Evolutionary conservation across 2,888 invertebrate genomes (phyloP), one percentile per base, ranked within the genome.

Genomic region (Xestia sexstrigata): DNA sequence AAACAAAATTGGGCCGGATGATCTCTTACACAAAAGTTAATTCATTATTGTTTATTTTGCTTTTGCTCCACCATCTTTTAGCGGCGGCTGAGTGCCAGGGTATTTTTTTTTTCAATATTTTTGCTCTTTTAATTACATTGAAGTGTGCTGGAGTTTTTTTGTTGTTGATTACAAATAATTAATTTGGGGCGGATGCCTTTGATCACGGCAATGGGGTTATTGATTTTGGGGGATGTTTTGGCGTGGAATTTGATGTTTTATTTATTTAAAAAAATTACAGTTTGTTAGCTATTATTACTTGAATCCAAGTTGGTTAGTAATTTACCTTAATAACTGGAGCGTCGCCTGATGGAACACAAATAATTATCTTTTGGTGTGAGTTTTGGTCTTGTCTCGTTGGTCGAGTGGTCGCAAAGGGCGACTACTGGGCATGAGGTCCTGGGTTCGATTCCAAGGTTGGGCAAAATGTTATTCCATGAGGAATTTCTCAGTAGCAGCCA

Each of bases 1-100:
- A 85, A 82, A 80, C 76, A 74, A 84, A 83, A 87, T 87, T 80
- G 70, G 68, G 66, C 63, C 72, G 63, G 70, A 79, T 76, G 72
- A 83, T 83, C 73, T 76, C 63, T 76, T 58, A 70, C 42, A 74
- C 68, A 74, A 82, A n/a, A 78, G 71, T 84, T 82, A 78, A 86
- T 82, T 86, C 66, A 80, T 87, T 82, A 84, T 74, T 87, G 79
- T 86, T 85, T 74, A 78, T 81, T 85, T 86, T 65, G 47, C 23
- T 76, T 80, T 74, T 20, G 13, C n/a, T 70, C 55, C 23, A 58
- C 55, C 77, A 81, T 82, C 78, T 83, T 81, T 72, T 79, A 52
- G n/a, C 30, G 47, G 70, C 70, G 75, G 74, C 76, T 67, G 65
- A 63, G 63, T 70, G 74, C 78, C 82, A 82, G 74, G 81, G 72